These are phyloP conservation scores for Ips nitidus DNA, from an alignment of 1,140 invertebrate genomes.

Conservation along the genomic window DNA sequence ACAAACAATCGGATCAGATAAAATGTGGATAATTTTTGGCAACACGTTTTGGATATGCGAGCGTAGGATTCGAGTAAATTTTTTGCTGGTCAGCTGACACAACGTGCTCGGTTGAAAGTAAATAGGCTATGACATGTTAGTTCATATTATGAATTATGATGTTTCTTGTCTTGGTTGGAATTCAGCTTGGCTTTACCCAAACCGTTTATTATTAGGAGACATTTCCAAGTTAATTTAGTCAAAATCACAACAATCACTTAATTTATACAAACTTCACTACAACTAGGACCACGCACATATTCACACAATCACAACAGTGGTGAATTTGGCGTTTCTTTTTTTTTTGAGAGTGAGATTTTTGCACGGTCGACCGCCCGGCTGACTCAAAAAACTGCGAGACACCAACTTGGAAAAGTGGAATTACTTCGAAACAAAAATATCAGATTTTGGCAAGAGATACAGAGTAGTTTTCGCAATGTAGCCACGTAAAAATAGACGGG, in stretches of 20 bases:
- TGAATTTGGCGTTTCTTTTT: not conserved
- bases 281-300: too few species aligned
- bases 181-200: too few species aligned
- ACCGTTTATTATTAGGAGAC: too few species aligned
- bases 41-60: constrained; percentile 14
- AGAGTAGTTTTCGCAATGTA: constrained; percentile 33
- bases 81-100: constrained; percentile 20
- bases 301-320: too few species aligned
- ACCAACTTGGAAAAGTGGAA: constrained; percentile 27
- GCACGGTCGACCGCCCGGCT: constrained; percentile 26
- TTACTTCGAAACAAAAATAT: constrained; percentile 51
- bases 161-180: too few species aligned
- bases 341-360: constrained; percentile 9
- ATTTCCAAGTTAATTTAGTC: too few species aligned
- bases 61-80: constrained; percentile 24
- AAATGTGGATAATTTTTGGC: constrained; percentile 31
- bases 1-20: constrained; percentile 31
- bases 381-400: constrained; percentile 34
- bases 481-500: constrained; percentile 27
- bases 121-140: constrained; percentile 8
- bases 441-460: constrained; percentile 51
- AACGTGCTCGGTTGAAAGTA: constrained; percentile 7
- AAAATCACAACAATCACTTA: too few species aligned
- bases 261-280: too few species aligned
- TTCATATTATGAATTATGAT: not conserved